Percentiles rank a stretch among this genome's conserved stretches.
phyloP scores from a whole-genome alignment of 2,888 invertebrate species.

The Noctua fimbriata region DNA sequence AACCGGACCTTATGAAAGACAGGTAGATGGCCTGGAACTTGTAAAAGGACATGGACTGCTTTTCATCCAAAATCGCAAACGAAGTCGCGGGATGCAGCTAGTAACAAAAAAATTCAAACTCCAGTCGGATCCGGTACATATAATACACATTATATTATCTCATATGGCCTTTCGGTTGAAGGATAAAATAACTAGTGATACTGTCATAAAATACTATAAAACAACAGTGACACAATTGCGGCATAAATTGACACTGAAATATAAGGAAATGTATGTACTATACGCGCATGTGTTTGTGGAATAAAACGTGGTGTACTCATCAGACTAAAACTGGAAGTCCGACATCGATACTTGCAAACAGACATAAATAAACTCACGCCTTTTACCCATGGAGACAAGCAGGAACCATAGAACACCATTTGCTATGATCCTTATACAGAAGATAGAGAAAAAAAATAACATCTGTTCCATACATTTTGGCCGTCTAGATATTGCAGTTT shows the following conservation, averaged over 20 bases:
- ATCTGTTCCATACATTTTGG: no score
- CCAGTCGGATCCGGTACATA: neutral
- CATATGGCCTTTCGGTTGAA: neutral
- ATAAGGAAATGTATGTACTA: constrained; percentile 38
- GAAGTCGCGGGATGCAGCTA: neutral
- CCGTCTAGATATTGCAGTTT: no score
- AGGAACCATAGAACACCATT: neutral
- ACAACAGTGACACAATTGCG: constrained; percentile 21
- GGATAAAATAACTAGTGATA: constrained; percentile 19
- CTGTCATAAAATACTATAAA: constrained; percentile 6
- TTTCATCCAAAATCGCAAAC: neutral
- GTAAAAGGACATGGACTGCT: neutral
- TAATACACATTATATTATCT: neutral
- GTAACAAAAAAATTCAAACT: neutral
- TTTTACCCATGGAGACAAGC: no score
- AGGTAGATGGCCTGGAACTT: neutral
- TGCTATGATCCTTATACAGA: no score
- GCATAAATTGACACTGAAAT: constrained; percentile 41
- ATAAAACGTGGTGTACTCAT: constrained; percentile 11
- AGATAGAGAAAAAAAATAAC: no score
- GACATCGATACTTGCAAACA: neutral
- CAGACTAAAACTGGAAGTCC: neutral
- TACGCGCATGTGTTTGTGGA: constrained; percentile 9
- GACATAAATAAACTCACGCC: neutral
- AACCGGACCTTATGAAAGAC: neutral